phyloP scores from a whole-genome alignment of 2,797 vertebrate species.

The Caiman crocodilus region DNA sequence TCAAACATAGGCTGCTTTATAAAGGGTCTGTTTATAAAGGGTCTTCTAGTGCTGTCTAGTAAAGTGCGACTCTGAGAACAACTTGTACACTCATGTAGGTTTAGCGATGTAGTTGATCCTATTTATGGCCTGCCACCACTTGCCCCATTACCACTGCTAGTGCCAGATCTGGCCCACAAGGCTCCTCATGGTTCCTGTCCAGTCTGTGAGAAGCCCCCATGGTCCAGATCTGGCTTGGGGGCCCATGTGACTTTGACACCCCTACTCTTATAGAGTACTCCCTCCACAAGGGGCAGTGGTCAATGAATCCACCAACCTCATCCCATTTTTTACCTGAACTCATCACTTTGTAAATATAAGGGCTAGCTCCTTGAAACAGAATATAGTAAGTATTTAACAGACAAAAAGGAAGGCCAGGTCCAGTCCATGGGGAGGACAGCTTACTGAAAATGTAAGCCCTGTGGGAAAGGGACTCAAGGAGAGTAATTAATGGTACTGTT shows the following conservation, averaged over 20 bases:
- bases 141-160: too few species aligned
- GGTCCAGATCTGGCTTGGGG: too few species aligned
- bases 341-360: not conserved
- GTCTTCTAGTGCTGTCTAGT: not conserved
- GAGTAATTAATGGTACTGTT: constrained; percentile 8
- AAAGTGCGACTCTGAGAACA: not conserved
- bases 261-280: too few species aligned
- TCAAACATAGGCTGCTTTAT: not conserved
- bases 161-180: too few species aligned
- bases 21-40: not conserved
- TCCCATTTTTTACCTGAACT: not conserved
- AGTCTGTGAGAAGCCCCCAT: too few species aligned
- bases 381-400: not conserved
- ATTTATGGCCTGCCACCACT: not conserved
- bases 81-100: not conserved
- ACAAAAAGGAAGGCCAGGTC: not conserved
- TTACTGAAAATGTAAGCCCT: not conserved
- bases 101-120: not conserved
- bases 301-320: not conserved
- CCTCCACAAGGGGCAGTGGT: not conserved
- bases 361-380: not conserved
- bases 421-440: not conserved
- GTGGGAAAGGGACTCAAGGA: not conserved
- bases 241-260: too few species aligned
- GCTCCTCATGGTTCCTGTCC: too few species aligned